phyloP scores from a whole-genome alignment of 1,140 invertebrate species.

The Mya arenaria region DNA sequence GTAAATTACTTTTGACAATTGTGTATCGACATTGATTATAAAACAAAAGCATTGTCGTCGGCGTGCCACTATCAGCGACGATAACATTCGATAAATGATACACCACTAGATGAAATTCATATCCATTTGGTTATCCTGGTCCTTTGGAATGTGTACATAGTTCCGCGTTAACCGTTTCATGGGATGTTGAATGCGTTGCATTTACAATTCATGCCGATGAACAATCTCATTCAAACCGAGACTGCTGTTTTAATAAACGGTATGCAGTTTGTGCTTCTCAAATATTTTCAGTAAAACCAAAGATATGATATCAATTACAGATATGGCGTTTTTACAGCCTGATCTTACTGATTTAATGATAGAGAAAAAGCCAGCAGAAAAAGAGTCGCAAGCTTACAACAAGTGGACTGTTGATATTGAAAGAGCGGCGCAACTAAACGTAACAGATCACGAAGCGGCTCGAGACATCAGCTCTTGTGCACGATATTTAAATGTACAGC shows the following conservation, averaged over 20 bases:
- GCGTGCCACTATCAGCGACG: too few relatives aligned
- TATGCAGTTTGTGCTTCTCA: not conserved
- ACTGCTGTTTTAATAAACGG: not conserved
- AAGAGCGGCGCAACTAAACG: not conserved
- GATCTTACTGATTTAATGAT: constrained; percentile 18
- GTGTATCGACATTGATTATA: too few relatives aligned
- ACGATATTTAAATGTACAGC: constrained; percentile 18
- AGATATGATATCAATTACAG: not conserved
- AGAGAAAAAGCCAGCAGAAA: constrained; percentile 1
- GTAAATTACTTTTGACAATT: too few relatives aligned
- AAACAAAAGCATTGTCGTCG: too few relatives aligned
- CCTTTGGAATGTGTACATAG: too few relatives aligned
- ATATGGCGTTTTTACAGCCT: constrained; percentile 11
- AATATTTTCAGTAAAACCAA: not conserved
- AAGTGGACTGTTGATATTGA: constrained; percentile 29
- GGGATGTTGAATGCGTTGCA: not conserved
- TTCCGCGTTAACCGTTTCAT: too few relatives aligned
- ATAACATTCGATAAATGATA: too few relatives aligned
- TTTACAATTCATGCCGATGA: not conserved
- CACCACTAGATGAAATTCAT: too few relatives aligned
- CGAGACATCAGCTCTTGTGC: constrained; percentile 33
- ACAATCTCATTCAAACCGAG: not conserved
- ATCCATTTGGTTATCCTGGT: too few relatives aligned
- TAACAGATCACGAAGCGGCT: not conserved
- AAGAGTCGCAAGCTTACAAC: constrained; percentile 19